Conservation (phyloP, 23 tunicate genomes). For the Clavelina lepadiformis region DNA sequence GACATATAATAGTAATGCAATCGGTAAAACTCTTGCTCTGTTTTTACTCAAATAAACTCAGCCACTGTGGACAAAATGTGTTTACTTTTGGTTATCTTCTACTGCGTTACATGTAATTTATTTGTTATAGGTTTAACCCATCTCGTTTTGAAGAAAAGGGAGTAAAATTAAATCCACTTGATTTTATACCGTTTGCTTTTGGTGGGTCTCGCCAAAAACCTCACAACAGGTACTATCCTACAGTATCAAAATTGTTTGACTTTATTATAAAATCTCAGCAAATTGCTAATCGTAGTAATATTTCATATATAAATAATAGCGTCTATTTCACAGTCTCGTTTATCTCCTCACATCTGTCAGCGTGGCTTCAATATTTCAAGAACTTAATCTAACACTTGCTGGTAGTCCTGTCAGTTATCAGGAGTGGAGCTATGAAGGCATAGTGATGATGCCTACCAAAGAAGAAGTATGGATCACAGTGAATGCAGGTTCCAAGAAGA, state of each 20-base stretch:
- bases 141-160: slow-evolving; percentile 27
- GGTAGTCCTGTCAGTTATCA: slow-evolving; percentile 16
- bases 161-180: slow-evolving; percentile 27
- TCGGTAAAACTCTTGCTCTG: too few species aligned
- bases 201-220: slow-evolving; percentile 54
- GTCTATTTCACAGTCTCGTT: slow-evolving; percentile 42
- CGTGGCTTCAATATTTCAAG: slow-evolving; percentile 25
- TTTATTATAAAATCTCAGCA: neutral
- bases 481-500: too few species aligned
- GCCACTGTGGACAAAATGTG: too few species aligned
- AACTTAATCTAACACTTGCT: slow-evolving; percentile 29
- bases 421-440: slow-evolving; percentile 38
- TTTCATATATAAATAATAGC: neutral
- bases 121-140: slow-evolving; percentile 71
- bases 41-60: too few species aligned
- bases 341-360: slow-evolving; percentile 52
- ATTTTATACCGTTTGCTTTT: slow-evolving; percentile 80
- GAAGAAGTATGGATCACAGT: slow-evolving; percentile 76
- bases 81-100: too few species aligned
- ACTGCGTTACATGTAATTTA: too few species aligned
- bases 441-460: slow-evolving; percentile 65
- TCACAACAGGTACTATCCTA: slow-evolving; percentile 36
- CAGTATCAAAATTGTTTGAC: neutral
- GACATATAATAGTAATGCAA: too few species aligned
- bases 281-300: too few species aligned